Base-by-base conservation (phyloP, 1,140 invertebrate genomes). In the Acromyrmex charruanus region DNA sequence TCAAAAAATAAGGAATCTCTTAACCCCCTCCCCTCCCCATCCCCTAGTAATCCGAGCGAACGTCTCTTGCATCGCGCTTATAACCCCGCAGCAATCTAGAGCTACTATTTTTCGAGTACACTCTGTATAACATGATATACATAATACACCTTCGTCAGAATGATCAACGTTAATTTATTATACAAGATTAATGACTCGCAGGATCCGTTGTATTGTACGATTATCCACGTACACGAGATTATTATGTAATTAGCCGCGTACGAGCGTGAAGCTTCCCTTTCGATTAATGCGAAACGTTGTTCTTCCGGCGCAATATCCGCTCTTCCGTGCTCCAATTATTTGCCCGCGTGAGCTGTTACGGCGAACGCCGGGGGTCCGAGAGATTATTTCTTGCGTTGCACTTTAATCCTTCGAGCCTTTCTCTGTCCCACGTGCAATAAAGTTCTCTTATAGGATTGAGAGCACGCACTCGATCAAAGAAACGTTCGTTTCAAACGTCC, bases 241-340 rank as follows among this genome's bases (percentile, higher is more conserved):
- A 71, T 81, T 55, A 69, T 69, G 66, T 69, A 69, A 81, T 69
- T 81, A 80, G 49, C 31, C 77, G 14, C 28, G 49, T 35, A 55
- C 44, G 28, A 68, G 77, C 58, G 35, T 65, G 21, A 77, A 77
- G 63, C 28, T 53, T 55, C 49, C 49, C 49, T 81, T 81, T 81
- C 77, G 31, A 81, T 69, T 69, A 81, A 81, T 53, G 49, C 14
- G 31, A 51, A 35, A 16, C 53, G 25, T n/a, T 55, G 55, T 49
- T 81, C 49, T 81, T 80, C 49, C 28, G 63, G 31, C 51, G 63
- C 65, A 55, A 71, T 81, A 69, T 81, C 55, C 35, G 68, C 31
- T 61, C 68, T 31, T 59, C 10, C 79, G 77, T 28, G 77, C 65
- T 71, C 31, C 77, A 69, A 81, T 81, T 81, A 81, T 69, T 55